A percentile compares a stretch with the other conserved stretches of the same genome.
Evolutionary conservation across 2,113 vertebrate species (phyloP).

Genomic region (Brienomyrus brachyistius): DNA sequence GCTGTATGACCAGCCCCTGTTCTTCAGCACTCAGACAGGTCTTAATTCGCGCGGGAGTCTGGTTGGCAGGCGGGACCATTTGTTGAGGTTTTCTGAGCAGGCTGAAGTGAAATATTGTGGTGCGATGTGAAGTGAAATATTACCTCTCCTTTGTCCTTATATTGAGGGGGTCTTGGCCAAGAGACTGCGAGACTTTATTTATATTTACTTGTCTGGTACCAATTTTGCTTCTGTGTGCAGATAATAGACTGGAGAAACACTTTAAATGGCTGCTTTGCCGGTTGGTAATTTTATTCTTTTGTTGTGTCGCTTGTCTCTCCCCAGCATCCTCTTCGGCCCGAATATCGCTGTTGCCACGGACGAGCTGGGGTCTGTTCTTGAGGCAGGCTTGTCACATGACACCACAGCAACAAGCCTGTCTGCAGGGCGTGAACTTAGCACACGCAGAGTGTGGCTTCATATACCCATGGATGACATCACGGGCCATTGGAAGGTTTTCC

Average conservation of each 20-base stretch:
- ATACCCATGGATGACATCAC: neutral
- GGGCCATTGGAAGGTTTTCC: neutral
- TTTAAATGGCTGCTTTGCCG: neutral
- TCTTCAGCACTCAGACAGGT: neutral
- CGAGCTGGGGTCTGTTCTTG: neutral
- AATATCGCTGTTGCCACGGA: neutral
- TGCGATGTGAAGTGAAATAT: neutral
- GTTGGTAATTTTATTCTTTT: neutral
- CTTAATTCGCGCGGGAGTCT: neutral
- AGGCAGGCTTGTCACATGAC: neutral
- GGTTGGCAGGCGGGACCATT: neutral
- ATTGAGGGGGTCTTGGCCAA: neutral
- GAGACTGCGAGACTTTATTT: neutral
- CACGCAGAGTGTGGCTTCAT: neutral
- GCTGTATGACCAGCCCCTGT: neutral
- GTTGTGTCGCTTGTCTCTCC: neutral
- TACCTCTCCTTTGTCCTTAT: neutral
- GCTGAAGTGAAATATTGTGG: neutral
- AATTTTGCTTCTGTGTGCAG: neutral
- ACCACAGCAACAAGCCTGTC: neutral
- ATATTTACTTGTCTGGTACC: neutral
- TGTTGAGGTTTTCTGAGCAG: neutral
- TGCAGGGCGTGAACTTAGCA: neutral
- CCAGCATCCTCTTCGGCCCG: neutral
- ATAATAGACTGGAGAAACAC: neutral